A percentile compares a stretch with the other conserved stretches of the same genome.
These are phyloP conservation scores for Ramphastos sulfuratus DNA, from an alignment of 2,113 vertebrate species.

Conservation along the genomic window DNA sequence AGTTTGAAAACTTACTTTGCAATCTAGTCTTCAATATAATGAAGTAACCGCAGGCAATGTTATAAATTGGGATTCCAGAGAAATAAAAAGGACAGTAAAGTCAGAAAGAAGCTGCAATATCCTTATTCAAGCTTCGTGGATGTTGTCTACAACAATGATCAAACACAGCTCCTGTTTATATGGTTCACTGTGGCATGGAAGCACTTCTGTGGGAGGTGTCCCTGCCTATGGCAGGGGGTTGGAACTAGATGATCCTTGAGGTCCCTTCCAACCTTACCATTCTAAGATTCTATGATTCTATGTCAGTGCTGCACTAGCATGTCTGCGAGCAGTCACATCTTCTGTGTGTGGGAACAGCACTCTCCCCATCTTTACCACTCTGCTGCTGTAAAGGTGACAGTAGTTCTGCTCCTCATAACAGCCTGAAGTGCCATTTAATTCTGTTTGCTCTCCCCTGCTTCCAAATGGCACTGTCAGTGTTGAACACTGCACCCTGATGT, in stretches of 20 bases:
- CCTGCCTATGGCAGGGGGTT: no score
- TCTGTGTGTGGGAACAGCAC: neutral
- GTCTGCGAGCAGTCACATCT: neutral
- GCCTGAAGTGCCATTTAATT: neutral
- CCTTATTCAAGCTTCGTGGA: neutral
- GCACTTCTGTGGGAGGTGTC: neutral
- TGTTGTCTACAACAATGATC: rapidly evolving
- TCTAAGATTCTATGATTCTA: no score
- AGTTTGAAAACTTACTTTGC: neutral
- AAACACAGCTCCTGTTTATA: neutral
- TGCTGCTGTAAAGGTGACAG: neutral
- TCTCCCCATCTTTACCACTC: neutral
- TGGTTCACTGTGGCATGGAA: neutral
- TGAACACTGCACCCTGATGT: neutral
- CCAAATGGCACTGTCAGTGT: neutral
- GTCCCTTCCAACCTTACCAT: no score
- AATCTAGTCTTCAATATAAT: neutral
- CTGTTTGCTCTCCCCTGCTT: neutral
- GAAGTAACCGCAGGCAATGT: neutral
- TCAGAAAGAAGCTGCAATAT: neutral
- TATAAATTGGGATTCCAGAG: neutral
- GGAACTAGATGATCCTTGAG: no score
- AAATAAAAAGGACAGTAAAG: neutral
- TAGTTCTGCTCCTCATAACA: neutral
- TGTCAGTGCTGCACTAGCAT: neutral